Percentiles rank a stretch among this genome's conserved stretches.
Evolutionary conservation across 53 echinoderm and acorn worm species (phyloP).

Genomic region (Patiria pectinifera): DNA sequence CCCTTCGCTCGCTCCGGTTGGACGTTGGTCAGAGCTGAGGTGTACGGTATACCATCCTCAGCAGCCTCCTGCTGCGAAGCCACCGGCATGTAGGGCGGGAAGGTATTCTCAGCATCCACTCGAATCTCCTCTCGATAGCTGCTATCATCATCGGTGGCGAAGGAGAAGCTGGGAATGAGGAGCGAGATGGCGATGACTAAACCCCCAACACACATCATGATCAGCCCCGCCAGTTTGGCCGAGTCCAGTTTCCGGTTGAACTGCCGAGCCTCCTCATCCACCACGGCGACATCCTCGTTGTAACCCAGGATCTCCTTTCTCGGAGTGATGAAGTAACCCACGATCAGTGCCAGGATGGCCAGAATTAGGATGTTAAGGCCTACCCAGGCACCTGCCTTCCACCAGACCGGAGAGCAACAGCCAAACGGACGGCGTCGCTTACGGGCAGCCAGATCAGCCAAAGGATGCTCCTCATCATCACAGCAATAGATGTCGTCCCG

Average conservation of each 20-base stretch:
- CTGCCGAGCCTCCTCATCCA: conserved; percentile 82
- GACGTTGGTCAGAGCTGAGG: conserved; percentile 90
- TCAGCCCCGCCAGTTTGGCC: conserved; percentile 91
- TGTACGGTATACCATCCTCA: conserved; percentile 97
- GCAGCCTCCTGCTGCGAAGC: conserved; percentile 77
- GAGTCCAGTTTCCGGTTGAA: conserved; percentile 88
- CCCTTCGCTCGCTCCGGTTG: conserved; percentile 83
- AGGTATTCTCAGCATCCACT: conserved; percentile 85
- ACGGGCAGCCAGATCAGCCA: conserved; percentile 66
- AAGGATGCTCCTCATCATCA: conserved; percentile 64
- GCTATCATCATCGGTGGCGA: conserved; percentile 64
- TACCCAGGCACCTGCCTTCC: conserved; percentile 98
- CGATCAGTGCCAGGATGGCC: conserved; percentile 84
- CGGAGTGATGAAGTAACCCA: conserved; percentile 92
- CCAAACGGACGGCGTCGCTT: conserved; percentile 59
- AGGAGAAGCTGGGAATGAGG: conserved; percentile 83
- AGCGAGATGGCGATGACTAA: conserved; percentile 86
- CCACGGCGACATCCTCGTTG: conserved; percentile 69
- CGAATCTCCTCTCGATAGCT: conserved; percentile 69
- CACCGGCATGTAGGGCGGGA: conserved; percentile 96
- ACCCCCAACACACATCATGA: conserved; percentile 92
- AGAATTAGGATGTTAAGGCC: conserved; percentile 90
- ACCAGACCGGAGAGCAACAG: conserved; percentile 87
- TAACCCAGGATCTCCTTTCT: conserved; percentile 76
- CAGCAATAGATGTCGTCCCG: conserved; percentile 72